phyloP scores from a whole-genome alignment of 2,888 invertebrate species.

The Dexiosoma caninum region DNA sequence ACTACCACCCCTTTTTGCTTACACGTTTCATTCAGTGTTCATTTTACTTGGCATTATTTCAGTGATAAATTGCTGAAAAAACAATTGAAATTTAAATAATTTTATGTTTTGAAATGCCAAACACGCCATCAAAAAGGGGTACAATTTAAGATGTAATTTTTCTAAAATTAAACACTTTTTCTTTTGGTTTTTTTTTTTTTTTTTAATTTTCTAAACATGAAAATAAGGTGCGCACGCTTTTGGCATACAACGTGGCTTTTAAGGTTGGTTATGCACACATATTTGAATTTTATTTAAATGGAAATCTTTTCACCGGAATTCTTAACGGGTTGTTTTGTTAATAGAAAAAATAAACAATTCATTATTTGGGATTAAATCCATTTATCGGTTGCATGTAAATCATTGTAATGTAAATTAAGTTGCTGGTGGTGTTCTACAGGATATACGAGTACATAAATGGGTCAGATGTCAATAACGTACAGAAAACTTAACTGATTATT shows the following conservation, averaged over 20 bases:
- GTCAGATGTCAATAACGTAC: background rate
- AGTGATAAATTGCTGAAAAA: conserved; percentile 51
- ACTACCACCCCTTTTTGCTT: conserved; percentile 25
- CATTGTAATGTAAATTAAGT: conserved; percentile 21
- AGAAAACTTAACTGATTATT: background rate
- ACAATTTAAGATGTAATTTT: conserved; percentile 46
- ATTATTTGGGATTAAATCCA: conserved; percentile 30
- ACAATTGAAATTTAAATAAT: conserved; percentile 45
- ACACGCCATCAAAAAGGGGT: conserved; percentile 36
- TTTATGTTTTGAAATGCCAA: conserved; percentile 43
- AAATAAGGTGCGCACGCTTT: conserved; percentile 29
- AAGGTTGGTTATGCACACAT: conserved; percentile 8
- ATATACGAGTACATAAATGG: background rate
- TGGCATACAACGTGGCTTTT: background rate
- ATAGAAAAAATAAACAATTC: conserved; percentile 25
- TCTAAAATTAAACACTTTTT: conserved; percentile 45
- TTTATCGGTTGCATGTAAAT: background rate
- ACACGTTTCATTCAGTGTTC: background rate
- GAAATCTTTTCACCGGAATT: conserved; percentile 14
- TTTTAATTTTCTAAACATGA: background rate
- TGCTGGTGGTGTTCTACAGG: background rate
- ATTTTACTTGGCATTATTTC: conserved; percentile 44
- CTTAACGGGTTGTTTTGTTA: conserved; percentile 22
- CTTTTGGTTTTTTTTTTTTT: too few relatives aligned
- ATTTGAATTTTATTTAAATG: conserved; percentile 24